Conservation (phyloP, 2,888 invertebrate genomes). For the Idaea dimidiata region DNA sequence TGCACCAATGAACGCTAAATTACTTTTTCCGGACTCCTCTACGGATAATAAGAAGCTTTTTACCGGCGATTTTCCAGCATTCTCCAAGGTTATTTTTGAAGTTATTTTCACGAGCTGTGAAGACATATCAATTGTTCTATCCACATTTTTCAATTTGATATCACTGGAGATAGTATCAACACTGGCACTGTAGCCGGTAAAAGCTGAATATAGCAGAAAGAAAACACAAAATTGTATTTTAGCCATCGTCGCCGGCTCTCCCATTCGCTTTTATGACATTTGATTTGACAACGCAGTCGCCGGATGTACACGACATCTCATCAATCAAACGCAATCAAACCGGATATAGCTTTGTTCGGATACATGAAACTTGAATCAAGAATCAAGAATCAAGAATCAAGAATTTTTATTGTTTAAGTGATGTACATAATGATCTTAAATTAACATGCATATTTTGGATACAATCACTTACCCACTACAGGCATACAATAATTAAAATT, state of each 20-base stretch:
- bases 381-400: too few relatives aligned
- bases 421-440: too few relatives aligned
- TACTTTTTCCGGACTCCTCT: conserved; percentile 82
- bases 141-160: conserved; percentile 88
- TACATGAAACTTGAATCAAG: not conserved
- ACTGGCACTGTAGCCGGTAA: conserved; percentile 53
- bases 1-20: conserved; percentile 88
- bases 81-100: conserved; percentile 90
- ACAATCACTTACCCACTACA: too few relatives aligned
- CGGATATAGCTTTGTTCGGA: not conserved
- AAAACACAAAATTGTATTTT: conserved; percentile 56
- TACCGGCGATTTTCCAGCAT: conserved; percentile 87
- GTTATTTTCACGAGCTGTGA: conserved; percentile 93
- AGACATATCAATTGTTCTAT: conserved; percentile 91
- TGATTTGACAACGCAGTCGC: conserved; percentile 62
- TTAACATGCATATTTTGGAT: too few relatives aligned
- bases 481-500: too few relatives aligned
- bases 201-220: conserved; percentile 53
- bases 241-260: conserved; percentile 66
- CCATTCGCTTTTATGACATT: conserved; percentile 62
- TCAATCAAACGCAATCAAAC: not conserved
- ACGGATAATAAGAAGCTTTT: conserved; percentile 86
- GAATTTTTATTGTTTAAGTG: too few relatives aligned
- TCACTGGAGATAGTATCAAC: conserved; percentile 78
- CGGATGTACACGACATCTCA: conserved; percentile 73